Conservation (phyloP, 1,140 invertebrate genomes). For the Neotoxoptera formosana region DNA sequence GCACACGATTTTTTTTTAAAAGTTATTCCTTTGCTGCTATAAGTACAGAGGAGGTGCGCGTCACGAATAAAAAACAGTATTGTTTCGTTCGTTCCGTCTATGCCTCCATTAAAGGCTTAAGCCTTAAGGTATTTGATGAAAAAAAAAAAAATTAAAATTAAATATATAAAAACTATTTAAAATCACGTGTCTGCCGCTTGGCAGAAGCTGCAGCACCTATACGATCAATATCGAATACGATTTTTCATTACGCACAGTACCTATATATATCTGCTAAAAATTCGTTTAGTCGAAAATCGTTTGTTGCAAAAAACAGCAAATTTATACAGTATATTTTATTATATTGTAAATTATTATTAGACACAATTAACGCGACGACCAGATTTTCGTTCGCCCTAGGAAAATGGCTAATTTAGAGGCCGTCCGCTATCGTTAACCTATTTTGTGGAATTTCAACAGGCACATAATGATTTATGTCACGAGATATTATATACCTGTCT, state of each 20-base stretch:
- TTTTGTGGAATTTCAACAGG: not conserved
- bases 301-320: not conserved
- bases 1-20: too few relatives aligned
- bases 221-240: not conserved
- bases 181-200: not conserved
- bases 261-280: not conserved
- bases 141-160: too few relatives aligned
- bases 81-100: too few relatives aligned
- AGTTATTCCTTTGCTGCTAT: too few relatives aligned
- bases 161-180: not conserved
- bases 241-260: not conserved
- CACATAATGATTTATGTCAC: not conserved
- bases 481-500: too few relatives aligned
- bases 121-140: not conserved
- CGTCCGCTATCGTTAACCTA: not conserved
- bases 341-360: not conserved
- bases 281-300: not conserved
- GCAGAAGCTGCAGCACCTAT: not conserved
- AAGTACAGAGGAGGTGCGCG: too few relatives aligned
- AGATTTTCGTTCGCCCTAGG: too few relatives aligned
- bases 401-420: too few relatives aligned
- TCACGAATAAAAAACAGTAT: not conserved
- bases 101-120: not conserved
- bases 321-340: not conserved
- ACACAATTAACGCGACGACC: too few relatives aligned